Base-by-base conservation (phyloP, 2,797 vertebrate species). In the Menidia menidia region DNA sequence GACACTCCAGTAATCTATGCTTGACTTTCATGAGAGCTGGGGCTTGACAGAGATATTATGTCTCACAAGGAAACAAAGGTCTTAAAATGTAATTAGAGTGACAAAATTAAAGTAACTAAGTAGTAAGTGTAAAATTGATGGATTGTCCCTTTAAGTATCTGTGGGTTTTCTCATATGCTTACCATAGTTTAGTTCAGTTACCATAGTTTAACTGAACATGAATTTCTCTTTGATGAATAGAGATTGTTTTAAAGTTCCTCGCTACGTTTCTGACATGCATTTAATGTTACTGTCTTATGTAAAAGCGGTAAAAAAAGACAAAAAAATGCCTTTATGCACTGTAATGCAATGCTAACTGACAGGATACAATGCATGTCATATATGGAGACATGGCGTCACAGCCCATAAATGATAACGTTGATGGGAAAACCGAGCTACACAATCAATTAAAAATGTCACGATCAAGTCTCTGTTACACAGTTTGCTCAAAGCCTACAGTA, bases 271-370 rank as follows among this genome's bases (percentile, higher is more conserved):
- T 75, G 35, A 44, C 62, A 54, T 41, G 60, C 60, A 74, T 62
- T 75, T 60, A 76, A 53, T 64, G 18, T 44, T 5, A 25, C 32
- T 61, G 15, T 64, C 11, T 81, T 84, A 81, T 56, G 55, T 56
- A 41, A 75, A 60, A 68, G 71, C 25, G 11, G 3, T 25, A 12
- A 51, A 72, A 39, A 73, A 1, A 39, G 4, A 39, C 35, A 39
- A 39, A 39, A 57, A 45, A 4, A 64, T 78, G 42, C 52, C 56
- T 77, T 78, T 44, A 58, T 82, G 73, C 71, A 51, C 72, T 51
- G 35, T 45, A 52, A 67, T 55, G 33, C 68, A 52, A 67, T 55
- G 33, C 68, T 42, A 32, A 50, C 56, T 51, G 51, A 25, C 39
- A 45, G 47, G 14, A 25, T 18, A 30, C 32, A 19, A 25, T 44